Evolutionary conservation across 2,888 invertebrate genomes (phyloP), one percentile per base, ranked within the genome.

Genomic region (Uropetala carovei): DNA sequence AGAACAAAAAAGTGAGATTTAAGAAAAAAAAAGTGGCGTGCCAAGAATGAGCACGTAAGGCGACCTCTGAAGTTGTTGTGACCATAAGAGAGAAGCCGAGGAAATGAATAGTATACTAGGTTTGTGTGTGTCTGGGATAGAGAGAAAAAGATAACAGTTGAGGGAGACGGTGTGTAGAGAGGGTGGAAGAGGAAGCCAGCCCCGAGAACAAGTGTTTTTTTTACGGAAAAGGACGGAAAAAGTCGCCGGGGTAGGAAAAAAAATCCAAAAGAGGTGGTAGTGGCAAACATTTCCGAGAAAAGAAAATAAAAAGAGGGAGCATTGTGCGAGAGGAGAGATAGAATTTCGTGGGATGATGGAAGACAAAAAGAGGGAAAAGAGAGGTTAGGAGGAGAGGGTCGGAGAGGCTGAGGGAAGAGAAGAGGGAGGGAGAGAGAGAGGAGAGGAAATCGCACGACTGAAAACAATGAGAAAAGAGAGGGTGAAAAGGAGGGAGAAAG

Each of bases 361-460:
- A 75, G 22, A 13, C 27, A 13, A 75, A 27, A n/a, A 68, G n/a
- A 5, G 9, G 7, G 7, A 22, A n/a, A 22, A 68, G 13, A 68
- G 64, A n/a, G 64, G n/a, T 64, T 64, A 18, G 68, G 68, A 22
- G 13, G n/a, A 68, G 68, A 68, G 68, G 22, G 22, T 68, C 68
- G 10, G n/a, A 22, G n/a, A 68, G n/a, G 18, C 68, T 43, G 43
- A 85, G 58, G 18, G 84, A 84, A 56, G 85, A 22, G 85, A 27
- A 60, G 27, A 18, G 59, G 22, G 43, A 85, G 58, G 18, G 84
- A 84, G 85, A 85, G 57, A 56, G 85, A 22, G 85, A 27, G 27
- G 27, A 18, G n/a, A 85, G 56, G 85, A 85, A 43, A 43, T 43
- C 43, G 5, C 43, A 43, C 43, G 43, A 43, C 43, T 1, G 43